Percentiles rank a stretch among this genome's conserved stretches.
phyloP scores from a whole-genome alignment of 2,797 vertebrate genomes.

The Mus minutoides region DNA sequence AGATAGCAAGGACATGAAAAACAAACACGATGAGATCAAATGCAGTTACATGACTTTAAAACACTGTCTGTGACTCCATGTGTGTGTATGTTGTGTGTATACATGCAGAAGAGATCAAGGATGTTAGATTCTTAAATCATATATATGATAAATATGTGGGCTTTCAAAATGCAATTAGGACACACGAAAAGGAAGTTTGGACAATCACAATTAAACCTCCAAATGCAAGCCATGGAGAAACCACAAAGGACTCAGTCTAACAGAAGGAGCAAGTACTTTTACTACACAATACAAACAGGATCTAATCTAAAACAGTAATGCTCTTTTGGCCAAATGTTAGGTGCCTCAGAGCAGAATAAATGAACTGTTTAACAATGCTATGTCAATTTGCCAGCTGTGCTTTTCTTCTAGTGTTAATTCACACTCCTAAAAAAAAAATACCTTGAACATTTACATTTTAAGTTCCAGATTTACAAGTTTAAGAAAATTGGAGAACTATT shows the following conservation, averaged over 20 bases:
- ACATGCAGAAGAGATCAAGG: slow-evolving; percentile 4
- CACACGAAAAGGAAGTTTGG: slow-evolving; percentile 50
- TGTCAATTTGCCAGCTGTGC: slow-evolving; percentile 78
- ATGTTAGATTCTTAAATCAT: slow-evolving; percentile 46
- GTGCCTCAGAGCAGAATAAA: slow-evolving; percentile 77
- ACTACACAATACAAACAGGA: slow-evolving; percentile 74
- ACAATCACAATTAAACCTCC: slow-evolving; percentile 64
- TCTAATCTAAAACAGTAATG: slow-evolving; percentile 79
- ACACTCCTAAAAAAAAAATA: slow-evolving; percentile 75
- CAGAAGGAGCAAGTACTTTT: slow-evolving; percentile 72
- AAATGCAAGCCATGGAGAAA: slow-evolving; percentile 55
- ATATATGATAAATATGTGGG: not conserved
- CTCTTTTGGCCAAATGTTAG: slow-evolving; percentile 79
- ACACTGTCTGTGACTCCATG: not conserved
- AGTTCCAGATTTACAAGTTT: slow-evolving; percentile 72
- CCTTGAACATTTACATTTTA: slow-evolving; percentile 71
- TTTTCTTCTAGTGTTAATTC: slow-evolving; percentile 76
- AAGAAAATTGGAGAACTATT: slow-evolving; percentile 61
- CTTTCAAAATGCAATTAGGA: slow-evolving; percentile 64
- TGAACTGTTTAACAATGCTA: slow-evolving; percentile 75
- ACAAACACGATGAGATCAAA: slow-evolving; percentile 38
- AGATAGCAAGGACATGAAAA: slow-evolving; percentile 27
- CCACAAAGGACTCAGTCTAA: slow-evolving; percentile 73
- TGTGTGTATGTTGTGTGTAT: not conserved
- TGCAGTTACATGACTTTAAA: slow-evolving; percentile 37